Evolutionary conservation across 1,140 invertebrate species (phyloP).

Genomic region (Drosophila biarmipes): DNA sequence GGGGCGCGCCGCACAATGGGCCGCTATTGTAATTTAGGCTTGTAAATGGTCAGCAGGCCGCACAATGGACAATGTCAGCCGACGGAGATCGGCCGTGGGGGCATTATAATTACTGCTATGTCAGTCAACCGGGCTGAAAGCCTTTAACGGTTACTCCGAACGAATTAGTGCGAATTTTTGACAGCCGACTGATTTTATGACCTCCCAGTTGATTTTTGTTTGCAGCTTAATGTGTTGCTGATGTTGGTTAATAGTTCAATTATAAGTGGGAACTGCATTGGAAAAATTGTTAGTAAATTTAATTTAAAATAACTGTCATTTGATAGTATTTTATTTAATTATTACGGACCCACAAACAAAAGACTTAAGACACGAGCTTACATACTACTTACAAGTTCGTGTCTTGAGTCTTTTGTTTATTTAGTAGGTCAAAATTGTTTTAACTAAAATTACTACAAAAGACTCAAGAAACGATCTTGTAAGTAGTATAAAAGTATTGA

Average conservation of each 20-base stretch:
- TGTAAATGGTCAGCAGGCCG: slow-evolving; percentile 68
- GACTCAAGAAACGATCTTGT: slow-evolving; percentile 12
- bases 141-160: slow-evolving; percentile 70
- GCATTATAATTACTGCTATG: slow-evolving; percentile 66
- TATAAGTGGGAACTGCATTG: slow-evolving; percentile 2
- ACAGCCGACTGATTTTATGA: slow-evolving; percentile 72
- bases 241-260: slow-evolving; percentile 1
- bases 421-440: neutral
- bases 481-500: too few relatives aligned
- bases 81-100: slow-evolving; percentile 49
- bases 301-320: too few relatives aligned
- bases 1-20: slow-evolving; percentile 72
- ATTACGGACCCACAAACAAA: neutral
- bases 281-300: too few relatives aligned
- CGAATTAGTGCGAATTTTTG: slow-evolving; percentile 78
- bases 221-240: slow-evolving; percentile 24
- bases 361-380: slow-evolving; percentile 19
- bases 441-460: slow-evolving; percentile 2
- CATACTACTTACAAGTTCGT: neutral
- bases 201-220: slow-evolving; percentile 13
- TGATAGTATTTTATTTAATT: too few relatives aligned
- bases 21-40: slow-evolving; percentile 73
- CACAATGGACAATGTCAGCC: slow-evolving; percentile 40
- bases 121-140: slow-evolving; percentile 23
- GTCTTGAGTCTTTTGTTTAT: too few relatives aligned